Evolutionary conservation across 1,140 invertebrate genomes (phyloP).

Genomic region (Helicoverpa zea): DNA sequence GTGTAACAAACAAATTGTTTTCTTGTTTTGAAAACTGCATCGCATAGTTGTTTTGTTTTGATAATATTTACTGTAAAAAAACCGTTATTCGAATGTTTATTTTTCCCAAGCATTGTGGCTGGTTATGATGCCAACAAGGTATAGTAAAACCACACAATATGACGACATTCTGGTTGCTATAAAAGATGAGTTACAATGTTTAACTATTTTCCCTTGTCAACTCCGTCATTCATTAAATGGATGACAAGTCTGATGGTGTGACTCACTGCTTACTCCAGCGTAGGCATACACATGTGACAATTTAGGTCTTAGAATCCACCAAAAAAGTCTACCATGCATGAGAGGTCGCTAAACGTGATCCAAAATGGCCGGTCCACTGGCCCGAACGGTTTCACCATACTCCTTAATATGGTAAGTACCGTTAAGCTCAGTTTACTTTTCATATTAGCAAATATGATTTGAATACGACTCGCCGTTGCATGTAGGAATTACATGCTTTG

Average conservation of each 20-base stretch:
- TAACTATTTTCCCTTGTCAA: neutral
- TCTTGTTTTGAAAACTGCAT: neutral
- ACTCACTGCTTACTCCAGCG: neutral
- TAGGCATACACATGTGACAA: neutral
- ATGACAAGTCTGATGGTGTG: neutral
- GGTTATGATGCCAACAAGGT: neutral
- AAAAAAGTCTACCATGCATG: conserved; percentile 38
- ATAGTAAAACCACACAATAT: too few relatives aligned
- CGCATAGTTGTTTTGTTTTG: too few relatives aligned
- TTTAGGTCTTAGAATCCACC: conserved; percentile 16
- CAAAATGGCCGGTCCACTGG: conserved; percentile 57
- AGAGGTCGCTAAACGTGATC: conserved; percentile 37
- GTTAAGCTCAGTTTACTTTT: conserved; percentile 55
- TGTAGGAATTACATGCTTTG: conserved; percentile 18
- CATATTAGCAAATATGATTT: conserved; percentile 52
- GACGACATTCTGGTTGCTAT: too few relatives aligned
- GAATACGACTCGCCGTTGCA: conserved; percentile 31
- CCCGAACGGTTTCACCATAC: conserved; percentile 53
- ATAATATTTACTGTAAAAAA: neutral
- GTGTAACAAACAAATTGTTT: neutral
- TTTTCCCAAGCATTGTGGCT: neutral
- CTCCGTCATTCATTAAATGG: neutral
- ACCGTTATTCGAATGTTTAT: too few relatives aligned
- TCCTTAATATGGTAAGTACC: conserved; percentile 51
- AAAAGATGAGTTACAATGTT: too few relatives aligned